Evolutionary conservation across 2,888 invertebrate genomes (phyloP), one percentile per base, ranked within the genome.

Genomic region (Platycheirus rosarum): DNA sequence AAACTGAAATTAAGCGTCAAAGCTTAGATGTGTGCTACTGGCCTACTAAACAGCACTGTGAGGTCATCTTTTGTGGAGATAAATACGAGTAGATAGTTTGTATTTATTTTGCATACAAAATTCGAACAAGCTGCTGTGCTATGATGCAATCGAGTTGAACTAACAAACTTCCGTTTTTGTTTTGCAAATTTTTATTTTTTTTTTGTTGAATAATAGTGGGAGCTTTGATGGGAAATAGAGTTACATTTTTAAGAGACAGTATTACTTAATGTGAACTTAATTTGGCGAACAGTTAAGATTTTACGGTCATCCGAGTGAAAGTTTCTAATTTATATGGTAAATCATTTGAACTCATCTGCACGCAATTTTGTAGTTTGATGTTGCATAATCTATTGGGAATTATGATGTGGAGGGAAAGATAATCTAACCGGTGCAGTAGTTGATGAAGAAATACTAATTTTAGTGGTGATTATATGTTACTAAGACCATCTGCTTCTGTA

Each of bases 141-240:
- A 35, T 80, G 60, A 80, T 80, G 76, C 70, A 80, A 80, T 66
- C 70, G 20, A 7, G 35, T 9, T 49, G 29, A 70, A 60, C 66
- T 60, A 32, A 53, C 46, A 62, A 66, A 62, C 76, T 80, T 80
- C 80, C 76, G 70, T 70, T 80, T 74, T 68, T 75, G 18, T 48
- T 55, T 55, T 53, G 48, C 53, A 37, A 55, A 14, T 32, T 57
- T 4, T 37, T 51, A 6, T 66, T 78, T 32, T 32, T 32, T 32
- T 32, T 32, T 6, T 6, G 37, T 40, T 20, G 6, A 20, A 20
- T 55, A 40, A 69, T 32, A 35, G 51, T 55, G 46, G 32, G 55
- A 42, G 74, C 48, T 44, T 40, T 46, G 18, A 65, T 37, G 37
- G 44, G 35, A 46, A 29, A 65, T 51, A 14, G 14, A 40, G 42